Evolutionary conservation across 2,797 vertebrate species (phyloP).

Genomic region (Cuniculus paca): DNA sequence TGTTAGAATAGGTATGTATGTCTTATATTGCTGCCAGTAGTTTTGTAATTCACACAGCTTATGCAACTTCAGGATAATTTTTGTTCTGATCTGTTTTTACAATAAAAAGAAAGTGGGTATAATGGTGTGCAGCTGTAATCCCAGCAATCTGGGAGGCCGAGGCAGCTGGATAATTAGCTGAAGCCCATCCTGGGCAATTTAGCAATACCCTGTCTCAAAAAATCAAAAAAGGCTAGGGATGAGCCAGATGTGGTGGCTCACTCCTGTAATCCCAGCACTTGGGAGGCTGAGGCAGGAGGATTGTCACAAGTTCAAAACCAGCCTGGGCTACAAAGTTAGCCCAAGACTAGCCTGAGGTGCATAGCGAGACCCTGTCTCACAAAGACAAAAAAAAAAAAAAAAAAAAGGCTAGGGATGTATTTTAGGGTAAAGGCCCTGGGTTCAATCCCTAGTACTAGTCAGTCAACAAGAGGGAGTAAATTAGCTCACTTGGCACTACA

Average conservation of each 20-base stretch:
- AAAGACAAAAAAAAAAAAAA: no score
- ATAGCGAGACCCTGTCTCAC: background rate
- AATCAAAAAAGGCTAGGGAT: background rate
- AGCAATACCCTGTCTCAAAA: background rate
- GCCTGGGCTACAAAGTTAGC: no score
- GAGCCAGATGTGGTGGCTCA: no score
- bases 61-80: background rate
- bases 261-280: no score
- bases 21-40: background rate
- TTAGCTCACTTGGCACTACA: background rate
- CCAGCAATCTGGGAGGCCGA: background rate
- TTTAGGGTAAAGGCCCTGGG: background rate
- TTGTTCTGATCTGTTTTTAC: constrained; percentile 33
- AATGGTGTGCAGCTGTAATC: background rate
- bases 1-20: constrained; percentile 13
- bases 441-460: background rate
- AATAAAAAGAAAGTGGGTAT: background rate
- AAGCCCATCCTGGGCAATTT: background rate
- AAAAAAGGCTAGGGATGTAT: background rate
- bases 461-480: background rate
- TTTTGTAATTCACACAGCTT: constrained; percentile 40
- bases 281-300: no score
- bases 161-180: background rate
- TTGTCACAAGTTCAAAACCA: no score
- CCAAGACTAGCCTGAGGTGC: no score